These are phyloP conservation scores for Poecilobothrus nobilitatus DNA, from an alignment of 2,888 invertebrate genomes.

Conservation along the genomic window DNA sequence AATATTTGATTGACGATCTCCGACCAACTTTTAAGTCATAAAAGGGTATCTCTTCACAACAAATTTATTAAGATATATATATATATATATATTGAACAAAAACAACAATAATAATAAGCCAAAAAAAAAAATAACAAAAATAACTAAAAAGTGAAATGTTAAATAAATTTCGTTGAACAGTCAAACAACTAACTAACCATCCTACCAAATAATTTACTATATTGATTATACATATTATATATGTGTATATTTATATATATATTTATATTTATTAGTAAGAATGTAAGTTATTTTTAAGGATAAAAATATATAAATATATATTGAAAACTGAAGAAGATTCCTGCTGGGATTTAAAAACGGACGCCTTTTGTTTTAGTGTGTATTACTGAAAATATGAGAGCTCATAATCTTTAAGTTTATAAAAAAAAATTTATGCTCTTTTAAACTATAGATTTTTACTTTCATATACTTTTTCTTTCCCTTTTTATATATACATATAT, in stretches of 20 bases:
- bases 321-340: background rate
- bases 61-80: no score
- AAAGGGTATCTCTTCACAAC: background rate
- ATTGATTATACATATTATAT: no score
- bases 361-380: background rate
- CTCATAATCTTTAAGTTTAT: background rate
- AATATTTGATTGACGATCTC: constrained; percentile 1
- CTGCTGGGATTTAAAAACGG: background rate
- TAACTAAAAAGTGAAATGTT: background rate
- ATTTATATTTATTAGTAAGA: no score
- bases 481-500: no score
- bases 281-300: background rate
- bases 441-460: no score
- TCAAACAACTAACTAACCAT: no score
- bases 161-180: background rate
- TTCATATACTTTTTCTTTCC: no score
- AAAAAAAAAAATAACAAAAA: no score
- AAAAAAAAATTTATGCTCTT: no score
- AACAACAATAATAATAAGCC: no score
- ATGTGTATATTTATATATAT: no score
- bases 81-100: no score
- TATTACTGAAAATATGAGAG: constrained; percentile 1
- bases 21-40: background rate
- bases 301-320: background rate
- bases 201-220: background rate